Evolutionary conservation across 2,113 vertebrate species (phyloP).

Genomic region (Tricholaema leucomelas): DNA sequence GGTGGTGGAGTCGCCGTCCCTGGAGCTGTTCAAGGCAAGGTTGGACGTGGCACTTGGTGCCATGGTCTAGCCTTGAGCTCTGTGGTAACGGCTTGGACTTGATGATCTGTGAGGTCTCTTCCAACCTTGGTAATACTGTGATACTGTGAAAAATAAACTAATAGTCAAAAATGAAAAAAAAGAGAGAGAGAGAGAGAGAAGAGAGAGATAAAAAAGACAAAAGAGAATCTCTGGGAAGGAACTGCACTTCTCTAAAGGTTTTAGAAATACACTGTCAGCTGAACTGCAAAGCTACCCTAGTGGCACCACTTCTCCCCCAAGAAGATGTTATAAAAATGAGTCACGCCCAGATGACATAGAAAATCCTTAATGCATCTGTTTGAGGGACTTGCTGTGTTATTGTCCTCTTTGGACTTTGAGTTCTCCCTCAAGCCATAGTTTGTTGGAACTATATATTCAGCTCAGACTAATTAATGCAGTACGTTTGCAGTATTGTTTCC

Average conservation of each 20-base stretch:
- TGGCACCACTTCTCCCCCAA: conserved; percentile 49
- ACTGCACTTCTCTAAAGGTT: conserved; percentile 18
- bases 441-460: conserved; percentile 68
- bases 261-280: conserved; percentile 45
- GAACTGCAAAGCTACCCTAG: conserved; percentile 42
- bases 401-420: conserved; percentile 62
- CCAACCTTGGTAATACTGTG: too few species aligned
- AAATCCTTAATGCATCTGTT: conserved; percentile 66
- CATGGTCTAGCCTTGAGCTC: too few species aligned
- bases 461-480: conserved; percentile 65
- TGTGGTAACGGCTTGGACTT: too few species aligned
- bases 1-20: too few species aligned
- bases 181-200: background rate
- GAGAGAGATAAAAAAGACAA: background rate
- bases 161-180: background rate
- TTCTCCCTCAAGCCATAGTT: conserved; percentile 63
- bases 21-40: too few species aligned
- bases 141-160: too few species aligned
- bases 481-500: conserved; percentile 62
- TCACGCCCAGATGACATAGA: conserved; percentile 62
- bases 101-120: too few species aligned
- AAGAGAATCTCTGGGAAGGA: conserved; percentile 9
- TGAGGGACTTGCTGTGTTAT: conserved; percentile 66
- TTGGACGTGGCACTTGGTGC: too few species aligned
- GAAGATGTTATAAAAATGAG: conserved; percentile 67